Evolutionary conservation across 2,113 vertebrate genomes (phyloP), one percentile per base, ranked within the genome.

Genomic region (Notarius quadriscutis): DNA sequence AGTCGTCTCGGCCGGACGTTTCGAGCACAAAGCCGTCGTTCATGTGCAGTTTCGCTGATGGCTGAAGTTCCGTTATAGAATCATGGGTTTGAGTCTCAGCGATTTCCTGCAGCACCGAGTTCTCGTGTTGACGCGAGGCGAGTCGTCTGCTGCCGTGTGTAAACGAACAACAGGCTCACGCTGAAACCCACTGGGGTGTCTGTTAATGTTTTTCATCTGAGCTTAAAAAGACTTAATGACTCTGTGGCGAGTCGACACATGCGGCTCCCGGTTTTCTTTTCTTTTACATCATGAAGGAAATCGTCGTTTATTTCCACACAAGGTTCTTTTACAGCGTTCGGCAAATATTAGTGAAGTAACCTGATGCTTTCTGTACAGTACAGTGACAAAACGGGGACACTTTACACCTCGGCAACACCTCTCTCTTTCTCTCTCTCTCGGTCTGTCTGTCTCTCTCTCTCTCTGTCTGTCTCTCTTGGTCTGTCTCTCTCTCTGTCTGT

Each of bases 161-260:
- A 96, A 97, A 95, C 95, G 96, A 97, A 97, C 97, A 97, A 97
- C 97, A 94, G 93, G 91, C 92, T 91, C 91, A 93, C 92, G 94
- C 95, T 94, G 92, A 96, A 97, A 95, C 94, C 95, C 96, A 95
- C 96, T 97, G 97, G 96, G 97, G 97, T 96, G 95, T 96, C 95
- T 95, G 93, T 94, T 97, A 95, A 97, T 97, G 96, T 96, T 97
- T 97, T 96, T 97, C 96, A 97, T 97, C 96, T 96, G 96, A 96
- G 96, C 94, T 97, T 97, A 95, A 96, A 97, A 96, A 96, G 95
- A 95, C 94, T 95, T 96, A 97, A 97, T 97, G 96, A 97, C 96
- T 97, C 96, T 96, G 96, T 81, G 93, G 96, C 94, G 95, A 95
- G 95, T 94, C 96, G 93, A 94, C 96, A 95, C 94, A 94, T 96